Conservation (phyloP, 2,888 invertebrate species). For the Aleiodes leptofemur region DNA sequence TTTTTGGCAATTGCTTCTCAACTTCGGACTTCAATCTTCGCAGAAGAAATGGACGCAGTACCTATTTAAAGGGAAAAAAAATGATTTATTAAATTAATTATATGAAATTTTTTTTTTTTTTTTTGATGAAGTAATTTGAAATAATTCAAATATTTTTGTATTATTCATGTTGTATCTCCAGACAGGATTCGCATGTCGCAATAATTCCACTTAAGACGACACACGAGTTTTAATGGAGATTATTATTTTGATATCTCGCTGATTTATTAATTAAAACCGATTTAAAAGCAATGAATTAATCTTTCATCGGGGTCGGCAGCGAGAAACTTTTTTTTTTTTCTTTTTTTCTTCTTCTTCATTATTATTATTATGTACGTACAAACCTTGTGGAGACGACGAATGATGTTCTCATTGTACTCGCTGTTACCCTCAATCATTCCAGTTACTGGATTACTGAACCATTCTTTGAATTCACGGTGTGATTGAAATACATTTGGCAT, state of each 20-base stretch:
- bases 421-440: slow-evolving; percentile 96
- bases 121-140: background rate
- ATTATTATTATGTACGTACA: slow-evolving; percentile 69
- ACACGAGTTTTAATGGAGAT: slow-evolving; percentile 73
- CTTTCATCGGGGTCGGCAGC: slow-evolving; percentile 67
- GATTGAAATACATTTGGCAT: slow-evolving; percentile 98
- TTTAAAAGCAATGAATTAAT: slow-evolving; percentile 53
- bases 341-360: slow-evolving; percentile 36
- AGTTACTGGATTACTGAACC: slow-evolving; percentile 98
- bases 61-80: slow-evolving; percentile 76
- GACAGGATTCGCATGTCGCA: slow-evolving; percentile 72
- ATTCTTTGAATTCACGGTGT: slow-evolving; percentile 97
- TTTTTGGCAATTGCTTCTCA: slow-evolving; percentile 97
- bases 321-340: slow-evolving; percentile 52
- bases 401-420: slow-evolving; percentile 93
- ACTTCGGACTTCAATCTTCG: slow-evolving; percentile 95
- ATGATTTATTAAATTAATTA: slow-evolving; percentile 13
- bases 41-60: slow-evolving; percentile 94
- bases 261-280: slow-evolving; percentile 57
- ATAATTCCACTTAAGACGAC: slow-evolving; percentile 60
- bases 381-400: slow-evolving; percentile 93
- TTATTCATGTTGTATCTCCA: slow-evolving; percentile 62
- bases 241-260: slow-evolving; percentile 68
- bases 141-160: no score
- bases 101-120: slow-evolving; percentile 8